Evolutionary conservation across 2,888 invertebrate species (phyloP).

Genomic region (Trachelus iudaicus): DNA sequence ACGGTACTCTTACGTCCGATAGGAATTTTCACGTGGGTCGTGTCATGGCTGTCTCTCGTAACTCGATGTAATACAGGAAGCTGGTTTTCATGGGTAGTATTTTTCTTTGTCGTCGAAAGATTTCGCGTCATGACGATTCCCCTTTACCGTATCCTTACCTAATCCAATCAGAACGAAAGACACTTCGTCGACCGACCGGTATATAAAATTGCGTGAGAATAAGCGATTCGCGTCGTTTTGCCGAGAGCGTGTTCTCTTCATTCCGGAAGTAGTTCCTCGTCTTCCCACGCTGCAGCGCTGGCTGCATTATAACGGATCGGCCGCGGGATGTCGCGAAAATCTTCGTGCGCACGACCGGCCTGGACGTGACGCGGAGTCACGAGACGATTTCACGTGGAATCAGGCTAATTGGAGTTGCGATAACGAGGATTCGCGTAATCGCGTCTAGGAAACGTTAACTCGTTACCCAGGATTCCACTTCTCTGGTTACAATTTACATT

Average conservation of each 20-base stretch:
- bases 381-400: background rate
- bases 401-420: background rate
- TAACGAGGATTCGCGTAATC: background rate
- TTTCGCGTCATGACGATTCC: background rate
- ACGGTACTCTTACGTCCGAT: no score
- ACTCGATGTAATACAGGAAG: background rate
- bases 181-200: background rate
- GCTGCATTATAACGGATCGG: slow-evolving; percentile 24
- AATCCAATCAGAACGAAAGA: background rate
- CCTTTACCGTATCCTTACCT: background rate
- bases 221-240: slow-evolving; percentile 14
- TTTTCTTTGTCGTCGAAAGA: background rate
- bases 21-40: no score
- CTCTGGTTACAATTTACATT: background rate
- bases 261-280: slow-evolving; percentile 30
- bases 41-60: background rate
- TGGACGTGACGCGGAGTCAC: background rate
- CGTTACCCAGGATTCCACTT: background rate
- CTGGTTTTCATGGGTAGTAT: background rate
- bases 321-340: background rate
- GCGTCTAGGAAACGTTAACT: background rate
- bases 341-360: background rate
- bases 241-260: background rate
- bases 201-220: background rate
- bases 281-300: slow-evolving; percentile 23